Percentiles rank a stretch among this genome's conserved stretches.
These are phyloP conservation scores for Melanotus villosus DNA, from an alignment of 2,888 invertebrate species.

Conservation along the genomic window DNA sequence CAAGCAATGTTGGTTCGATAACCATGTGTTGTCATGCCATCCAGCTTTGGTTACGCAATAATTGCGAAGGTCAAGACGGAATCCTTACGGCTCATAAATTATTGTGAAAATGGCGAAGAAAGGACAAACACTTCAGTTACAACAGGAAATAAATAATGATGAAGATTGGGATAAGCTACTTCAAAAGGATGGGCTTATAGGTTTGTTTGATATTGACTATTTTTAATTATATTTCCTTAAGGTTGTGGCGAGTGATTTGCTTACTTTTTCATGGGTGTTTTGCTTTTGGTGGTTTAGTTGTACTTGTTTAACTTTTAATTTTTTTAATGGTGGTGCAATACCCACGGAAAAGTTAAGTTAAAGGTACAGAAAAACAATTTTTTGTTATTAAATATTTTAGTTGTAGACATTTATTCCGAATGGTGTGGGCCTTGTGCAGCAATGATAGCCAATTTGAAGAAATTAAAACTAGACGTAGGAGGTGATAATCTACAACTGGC, in stretches of 20 bases:
- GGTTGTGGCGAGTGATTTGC: too few relatives aligned
- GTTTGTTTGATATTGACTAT: too few relatives aligned
- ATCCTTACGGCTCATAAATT: conserved; percentile 15
- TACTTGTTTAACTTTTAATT: too few relatives aligned
- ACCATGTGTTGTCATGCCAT: conserved; percentile 30
- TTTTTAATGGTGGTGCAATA: too few relatives aligned
- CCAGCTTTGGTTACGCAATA: conserved; percentile 18
- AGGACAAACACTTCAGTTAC: conserved; percentile 82
- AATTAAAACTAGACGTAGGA: conserved; percentile 90
- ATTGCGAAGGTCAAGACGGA: not conserved
- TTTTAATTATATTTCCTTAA: too few relatives aligned
- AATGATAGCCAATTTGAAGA: conserved; percentile 87
- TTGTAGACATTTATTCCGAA: conserved; percentile 90
- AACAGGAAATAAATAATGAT: conserved; percentile 84
- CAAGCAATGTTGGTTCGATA: conserved; percentile 28
- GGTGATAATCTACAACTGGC: conserved; percentile 87
- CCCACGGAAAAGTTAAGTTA: too few relatives aligned
- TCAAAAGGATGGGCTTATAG: conserved; percentile 81
- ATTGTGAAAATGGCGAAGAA: conserved; percentile 86
- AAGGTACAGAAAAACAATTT: too few relatives aligned
- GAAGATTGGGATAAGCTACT: conserved; percentile 90
- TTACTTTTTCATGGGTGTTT: too few relatives aligned
- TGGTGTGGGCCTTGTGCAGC: conserved; percentile 94
- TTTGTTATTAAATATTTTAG: too few relatives aligned
- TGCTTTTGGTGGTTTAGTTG: too few relatives aligned